Base-by-base conservation (phyloP, 2,113 vertebrate genomes). In the Cephalopholis sonnerati region DNA sequence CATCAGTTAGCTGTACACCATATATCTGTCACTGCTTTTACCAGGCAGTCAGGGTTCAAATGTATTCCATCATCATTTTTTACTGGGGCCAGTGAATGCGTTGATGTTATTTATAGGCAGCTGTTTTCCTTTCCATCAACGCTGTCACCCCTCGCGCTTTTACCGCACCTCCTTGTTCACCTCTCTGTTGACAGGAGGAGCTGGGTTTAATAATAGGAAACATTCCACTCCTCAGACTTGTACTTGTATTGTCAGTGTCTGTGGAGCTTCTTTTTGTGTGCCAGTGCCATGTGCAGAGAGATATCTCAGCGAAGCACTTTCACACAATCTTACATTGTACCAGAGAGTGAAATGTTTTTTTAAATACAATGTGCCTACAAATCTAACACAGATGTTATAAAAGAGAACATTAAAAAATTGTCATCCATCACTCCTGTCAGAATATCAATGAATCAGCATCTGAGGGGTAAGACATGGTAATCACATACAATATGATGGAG, bases 61-160 rank as follows among this genome's bases (percentile, higher is more conserved):
- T 91, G 83, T 73, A 91, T 88, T 89, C 83, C 79, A 89, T 91
- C 81, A 81, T 83, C 82, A 82, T 86, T 85, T 87, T 93, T 92
- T 94, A 91, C 87, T 86, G 79, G 89, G 84, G 79, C 61, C 69
- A n/a, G 69, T 83, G 81, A 93, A 93, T 82, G 81, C 12, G 32
- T 51, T 68, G 81, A 62, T 79, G 83, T 94, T 94, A 92, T 95
- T 94, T 95, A 94, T 93, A 89, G 88, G 88, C 77, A 29, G 84
- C 82, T 82, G 70, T 89, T 87, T 87, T 87, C 79, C 84, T 85
- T 90, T 91, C 82, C 90, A 74, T 92, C 91, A 89, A 73, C 7
- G 74, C 88, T 85, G 85, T 92, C 88, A 88, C 77, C 74, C 55
- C 68, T 25, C 10, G 53, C 50, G 13, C 74, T 86, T 87, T 89